phyloP scores from a whole-genome alignment of 2,888 invertebrate species.

The Apamea anceps region DNA sequence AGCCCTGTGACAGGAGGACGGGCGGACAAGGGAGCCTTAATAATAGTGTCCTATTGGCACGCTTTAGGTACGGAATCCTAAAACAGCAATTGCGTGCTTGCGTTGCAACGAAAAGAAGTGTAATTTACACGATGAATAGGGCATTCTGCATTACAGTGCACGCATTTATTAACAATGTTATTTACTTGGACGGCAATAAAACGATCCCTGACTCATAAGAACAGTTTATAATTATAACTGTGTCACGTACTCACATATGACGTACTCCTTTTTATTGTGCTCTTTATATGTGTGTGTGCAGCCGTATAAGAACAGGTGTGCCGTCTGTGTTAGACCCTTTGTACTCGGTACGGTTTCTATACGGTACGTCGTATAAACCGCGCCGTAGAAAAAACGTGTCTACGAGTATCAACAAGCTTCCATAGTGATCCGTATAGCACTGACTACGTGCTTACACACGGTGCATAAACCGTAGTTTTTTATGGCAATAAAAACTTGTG shows the following conservation, averaged over 20 bases:
- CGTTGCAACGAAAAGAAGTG: conserved; percentile 17
- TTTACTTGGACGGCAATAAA: conserved; percentile 11
- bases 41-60: not conserved
- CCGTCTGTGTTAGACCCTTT: not conserved
- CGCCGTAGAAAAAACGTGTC: not conserved
- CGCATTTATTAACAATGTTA: conserved; percentile 22
- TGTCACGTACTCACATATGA: conserved; percentile 29
- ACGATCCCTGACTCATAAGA: conserved; percentile 25
- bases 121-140: conserved; percentile 26
- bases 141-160: conserved; percentile 26
- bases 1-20: not conserved
- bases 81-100: conserved; percentile 27
- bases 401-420: not conserved
- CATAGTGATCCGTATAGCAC: not conserved
- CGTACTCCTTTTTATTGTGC: conserved; percentile 18
- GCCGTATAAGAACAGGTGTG: conserved; percentile 4
- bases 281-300: not conserved
- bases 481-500: not conserved
- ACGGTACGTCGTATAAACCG: not conserved
- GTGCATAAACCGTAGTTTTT: not conserved
- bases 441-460: not conserved
- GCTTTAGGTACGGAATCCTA: not conserved
- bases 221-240: conserved; percentile 35
- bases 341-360: not conserved
- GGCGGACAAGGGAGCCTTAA: not conserved